These are phyloP conservation scores for Poeciliopsis turrubarensis DNA, from an alignment of 2,113 vertebrate genomes.

Conservation along the genomic window DNA sequence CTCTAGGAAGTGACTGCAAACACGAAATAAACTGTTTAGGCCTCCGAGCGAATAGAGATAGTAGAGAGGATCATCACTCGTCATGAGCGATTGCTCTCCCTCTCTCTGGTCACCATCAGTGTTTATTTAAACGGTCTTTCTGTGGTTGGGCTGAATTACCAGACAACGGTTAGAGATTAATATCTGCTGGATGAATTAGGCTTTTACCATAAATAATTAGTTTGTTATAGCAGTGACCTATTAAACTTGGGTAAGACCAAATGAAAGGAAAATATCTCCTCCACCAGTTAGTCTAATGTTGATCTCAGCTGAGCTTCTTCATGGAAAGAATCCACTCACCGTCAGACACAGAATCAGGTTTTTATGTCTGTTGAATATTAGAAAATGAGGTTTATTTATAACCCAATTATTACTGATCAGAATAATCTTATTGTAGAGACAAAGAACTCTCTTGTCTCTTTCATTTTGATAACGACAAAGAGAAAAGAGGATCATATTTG, in stretches of 20 bases:
- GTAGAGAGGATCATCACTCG: slow-evolving; percentile 92
- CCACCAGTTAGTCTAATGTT: slow-evolving; percentile 26
- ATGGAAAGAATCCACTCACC: slow-evolving; percentile 58
- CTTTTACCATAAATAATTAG: slow-evolving; percentile 61
- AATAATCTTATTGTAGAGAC: not conserved
- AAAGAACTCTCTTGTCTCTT: not conserved
- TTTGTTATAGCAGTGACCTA: slow-evolving; percentile 45
- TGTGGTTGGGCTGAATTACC: slow-evolving; percentile 70
- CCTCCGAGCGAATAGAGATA: slow-evolving; percentile 88
- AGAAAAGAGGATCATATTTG: not conserved
- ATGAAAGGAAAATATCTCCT: slow-evolving; percentile 51
- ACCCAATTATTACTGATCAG: not conserved
- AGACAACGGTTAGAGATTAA: slow-evolving; percentile 69
- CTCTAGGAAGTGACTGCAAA: slow-evolving; percentile 97
- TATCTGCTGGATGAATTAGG: slow-evolving; percentile 62
- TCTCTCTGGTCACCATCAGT: slow-evolving; percentile 89
- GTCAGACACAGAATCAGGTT: slow-evolving; percentile 16
- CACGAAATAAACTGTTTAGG: slow-evolving; percentile 99
- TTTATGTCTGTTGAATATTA: slow-evolving; percentile 34
- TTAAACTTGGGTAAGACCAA: slow-evolving; percentile 40
- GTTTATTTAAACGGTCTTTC: slow-evolving; percentile 90
- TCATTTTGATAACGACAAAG: too few species aligned
- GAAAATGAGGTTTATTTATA: slow-evolving; percentile 9
- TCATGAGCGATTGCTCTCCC: slow-evolving; percentile 91
- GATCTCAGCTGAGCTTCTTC: slow-evolving; percentile 32